phyloP scores from a whole-genome alignment of 2,888 invertebrate species.

The Drosophila borborema region DNA sequence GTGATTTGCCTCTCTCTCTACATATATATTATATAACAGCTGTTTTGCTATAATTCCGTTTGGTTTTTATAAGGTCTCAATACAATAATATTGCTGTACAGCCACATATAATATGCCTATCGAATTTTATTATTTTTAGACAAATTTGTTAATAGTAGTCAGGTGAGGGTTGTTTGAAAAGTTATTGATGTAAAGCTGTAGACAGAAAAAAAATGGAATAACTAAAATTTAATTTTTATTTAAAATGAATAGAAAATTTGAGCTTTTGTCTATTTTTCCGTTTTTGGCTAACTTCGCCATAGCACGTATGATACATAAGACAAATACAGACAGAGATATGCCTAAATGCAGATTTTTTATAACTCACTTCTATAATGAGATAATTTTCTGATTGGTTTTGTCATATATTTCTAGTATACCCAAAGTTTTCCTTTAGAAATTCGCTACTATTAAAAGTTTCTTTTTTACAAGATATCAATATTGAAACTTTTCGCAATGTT shows the following conservation, averaged over 20 bases:
- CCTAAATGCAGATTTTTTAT: no score
- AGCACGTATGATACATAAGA: no score
- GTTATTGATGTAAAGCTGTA: neutral
- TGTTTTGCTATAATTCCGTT: neutral
- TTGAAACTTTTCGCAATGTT: no score
- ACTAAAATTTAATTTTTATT: no score
- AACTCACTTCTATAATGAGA: no score
- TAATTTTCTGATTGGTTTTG: neutral
- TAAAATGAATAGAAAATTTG: no score
- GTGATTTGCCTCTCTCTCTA: neutral
- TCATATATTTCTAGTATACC: neutral
- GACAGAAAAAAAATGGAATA: no score
- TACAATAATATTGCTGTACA: neutral
- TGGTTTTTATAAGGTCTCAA: neutral
- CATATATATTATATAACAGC: neutral
- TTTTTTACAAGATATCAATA: neutral
- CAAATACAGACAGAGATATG: no score
- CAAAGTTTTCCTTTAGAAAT: neutral
- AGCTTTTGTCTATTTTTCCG: no score
- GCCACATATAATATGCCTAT: neutral
- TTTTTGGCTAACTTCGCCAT: no score
- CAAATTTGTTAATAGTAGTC: neutral
- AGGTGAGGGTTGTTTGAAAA: neutral
- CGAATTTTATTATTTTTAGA: neutral
- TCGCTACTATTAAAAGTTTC: neutral